Base-by-base conservation (phyloP, 2,113 vertebrate genomes). In the Petroica traversi region DNA sequence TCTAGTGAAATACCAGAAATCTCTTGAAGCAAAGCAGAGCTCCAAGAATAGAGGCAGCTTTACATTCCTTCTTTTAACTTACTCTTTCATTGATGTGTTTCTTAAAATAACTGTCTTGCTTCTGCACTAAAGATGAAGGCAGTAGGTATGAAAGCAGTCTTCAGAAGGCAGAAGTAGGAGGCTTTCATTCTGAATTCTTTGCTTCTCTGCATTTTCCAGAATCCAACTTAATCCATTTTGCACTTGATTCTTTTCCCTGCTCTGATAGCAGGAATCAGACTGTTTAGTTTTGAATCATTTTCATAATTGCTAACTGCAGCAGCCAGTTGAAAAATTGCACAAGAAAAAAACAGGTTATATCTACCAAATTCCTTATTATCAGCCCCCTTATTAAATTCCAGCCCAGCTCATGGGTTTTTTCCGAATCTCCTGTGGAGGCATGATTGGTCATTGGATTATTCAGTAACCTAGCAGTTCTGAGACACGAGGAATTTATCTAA, bases 81-180 rank as follows among this genome's bases (percentile, higher is more conserved):
- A 76, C 31, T 76, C 55, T 92, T 95, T 85, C 94, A 96, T 48
- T 92, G 38, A 93, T 94, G 75, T 83, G 51, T 88, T 94, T 83
- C 94, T 96, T 92, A 90, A 97, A 94, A 97, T 95, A 96, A 82
- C 87, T 87, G 12, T 76, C 41, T 88, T 79, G 48, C 57, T 89
- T 85, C 88, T 83, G 63, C 79, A 33, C 49, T 94, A 15, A 64
- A 73, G 81, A 85, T 94, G 81, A 95, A 95, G 88, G 92, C 78
- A 66, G 48, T 69, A 77, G 72, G 61, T 85, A 85, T 81, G 79
- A 90, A 92, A 90, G 82, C 85, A 85, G 24, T 51, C 66, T 79
- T 82, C n/a, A 34, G 72, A 59, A 89, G 63, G 80, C 87, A 95
- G 75, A 94, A 88, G 79, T 80, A 95, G 89, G 68, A 52, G 17